Evolutionary conservation across 2,888 invertebrate genomes (phyloP).

Genomic region (Cantharis rufa): DNA sequence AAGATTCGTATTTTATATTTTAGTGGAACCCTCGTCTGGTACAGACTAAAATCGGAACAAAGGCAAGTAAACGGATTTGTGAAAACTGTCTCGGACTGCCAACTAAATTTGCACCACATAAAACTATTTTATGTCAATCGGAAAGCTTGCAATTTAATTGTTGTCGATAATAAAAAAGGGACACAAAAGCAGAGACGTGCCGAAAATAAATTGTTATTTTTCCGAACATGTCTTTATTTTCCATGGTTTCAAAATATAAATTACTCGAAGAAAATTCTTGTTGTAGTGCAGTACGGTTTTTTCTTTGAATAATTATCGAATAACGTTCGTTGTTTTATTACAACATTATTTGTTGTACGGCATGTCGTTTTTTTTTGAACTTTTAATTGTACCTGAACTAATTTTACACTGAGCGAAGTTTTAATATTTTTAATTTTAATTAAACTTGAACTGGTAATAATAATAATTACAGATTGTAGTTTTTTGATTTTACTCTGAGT

Average conservation of each 20-base stretch:
- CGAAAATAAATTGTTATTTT: slow-evolving; percentile 25
- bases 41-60: slow-evolving; percentile 17
- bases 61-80: slow-evolving; percentile 23
- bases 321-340: neutral
- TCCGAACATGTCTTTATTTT: slow-evolving; percentile 12
- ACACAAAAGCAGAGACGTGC: slow-evolving; percentile 18
- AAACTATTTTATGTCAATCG: slow-evolving; percentile 30
- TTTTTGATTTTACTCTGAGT: neutral
- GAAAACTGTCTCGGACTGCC: slow-evolving; percentile 24
- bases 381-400: neutral
- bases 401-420: neutral
- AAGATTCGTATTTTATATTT: slow-evolving; percentile 18
- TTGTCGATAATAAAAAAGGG: slow-evolving; percentile 18
- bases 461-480: neutral
- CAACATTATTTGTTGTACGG: neutral
- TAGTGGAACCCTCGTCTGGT: slow-evolving; percentile 15
- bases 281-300: neutral
- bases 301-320: neutral
- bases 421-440: neutral
- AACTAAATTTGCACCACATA: slow-evolving; percentile 27
- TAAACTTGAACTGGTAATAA: neutral
- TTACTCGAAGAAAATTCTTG: slow-evolving; percentile 13
- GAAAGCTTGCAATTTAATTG: slow-evolving; percentile 27
- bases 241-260: slow-evolving; percentile 14
- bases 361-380: neutral